Evolutionary conservation across 92 coral and sea anemone species (phyloP).

Genomic region (Epizoanthus stellaris): DNA sequence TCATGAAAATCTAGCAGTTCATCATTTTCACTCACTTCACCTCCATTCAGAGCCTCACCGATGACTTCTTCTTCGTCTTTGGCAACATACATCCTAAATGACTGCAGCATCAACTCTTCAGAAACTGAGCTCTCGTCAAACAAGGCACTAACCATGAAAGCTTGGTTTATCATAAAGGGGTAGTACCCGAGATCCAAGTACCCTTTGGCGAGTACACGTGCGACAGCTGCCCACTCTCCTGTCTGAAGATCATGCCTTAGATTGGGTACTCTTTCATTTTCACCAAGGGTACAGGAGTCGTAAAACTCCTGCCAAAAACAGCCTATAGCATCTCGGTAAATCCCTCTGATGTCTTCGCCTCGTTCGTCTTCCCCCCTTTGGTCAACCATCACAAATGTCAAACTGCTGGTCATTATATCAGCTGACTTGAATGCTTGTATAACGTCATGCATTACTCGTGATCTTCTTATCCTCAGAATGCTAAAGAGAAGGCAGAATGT

Average conservation of each 20-base stretch:
- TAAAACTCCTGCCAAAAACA: conserved; percentile 34
- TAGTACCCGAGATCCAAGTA: conserved; percentile 37
- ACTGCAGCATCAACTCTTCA: conserved; percentile 19
- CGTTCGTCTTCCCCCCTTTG: conserved; percentile 45
- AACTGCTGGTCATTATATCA: conserved; percentile 32
- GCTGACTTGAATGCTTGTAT: conserved; percentile 21
- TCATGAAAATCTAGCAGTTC: conserved; percentile 39
- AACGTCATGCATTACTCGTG: conserved; percentile 33
- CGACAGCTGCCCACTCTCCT: conserved; percentile 32
- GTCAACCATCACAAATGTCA: conserved; percentile 47
- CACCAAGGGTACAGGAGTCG: conserved; percentile 29
- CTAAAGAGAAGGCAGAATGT: neutral
- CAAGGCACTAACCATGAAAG: conserved; percentile 32
- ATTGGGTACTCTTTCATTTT: conserved; percentile 24
- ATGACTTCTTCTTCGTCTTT: conserved; percentile 36
- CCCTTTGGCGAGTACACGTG: conserved; percentile 33
- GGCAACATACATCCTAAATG: conserved; percentile 27
- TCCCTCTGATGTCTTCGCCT: conserved; percentile 33
- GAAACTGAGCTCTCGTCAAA: conserved; percentile 31
- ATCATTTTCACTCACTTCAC: neutral
- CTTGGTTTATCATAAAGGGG: conserved; percentile 41
- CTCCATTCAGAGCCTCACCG: conserved; percentile 17
- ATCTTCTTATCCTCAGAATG: conserved; percentile 25
- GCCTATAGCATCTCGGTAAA: conserved; percentile 28
- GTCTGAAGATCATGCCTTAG: conserved; percentile 24